Conservation (phyloP, 2,888 invertebrate genomes). For the Campopleginae sp. region DNA sequence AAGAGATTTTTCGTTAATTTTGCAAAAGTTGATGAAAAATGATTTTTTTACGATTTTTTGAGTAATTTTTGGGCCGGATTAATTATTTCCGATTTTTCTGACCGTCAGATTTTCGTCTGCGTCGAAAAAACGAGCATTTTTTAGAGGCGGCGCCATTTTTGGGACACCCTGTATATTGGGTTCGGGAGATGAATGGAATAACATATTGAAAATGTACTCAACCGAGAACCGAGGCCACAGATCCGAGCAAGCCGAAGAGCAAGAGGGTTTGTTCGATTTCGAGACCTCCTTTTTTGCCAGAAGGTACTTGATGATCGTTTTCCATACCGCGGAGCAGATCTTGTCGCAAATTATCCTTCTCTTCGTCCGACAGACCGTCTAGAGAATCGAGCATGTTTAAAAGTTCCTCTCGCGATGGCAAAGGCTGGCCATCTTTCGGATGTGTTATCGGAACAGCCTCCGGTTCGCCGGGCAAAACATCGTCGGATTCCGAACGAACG, state of each 20-base stretch:
- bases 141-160: background rate
- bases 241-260: slow-evolving; percentile 74
- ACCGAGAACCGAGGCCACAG: slow-evolving; percentile 77
- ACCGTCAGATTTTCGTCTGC: too few relatives aligned
- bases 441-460: too few relatives aligned
- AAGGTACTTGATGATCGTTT: slow-evolving; percentile 4
- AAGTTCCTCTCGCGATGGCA: slow-evolving; percentile 86
- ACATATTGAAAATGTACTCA: slow-evolving; percentile 43
- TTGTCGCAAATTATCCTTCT: slow-evolving; percentile 86
- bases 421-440: slow-evolving; percentile 51
- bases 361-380: slow-evolving; percentile 86
- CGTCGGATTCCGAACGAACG: background rate
- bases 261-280: slow-evolving; percentile 80
- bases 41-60: too few relatives aligned
- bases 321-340: slow-evolving; percentile 84
- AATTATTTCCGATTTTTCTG: too few relatives aligned
- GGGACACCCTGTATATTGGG: background rate
- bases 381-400: slow-evolving; percentile 86
- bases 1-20: too few relatives aligned
- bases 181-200: background rate
- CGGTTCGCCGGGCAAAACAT: background rate
- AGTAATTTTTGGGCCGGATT: too few relatives aligned
- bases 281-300: slow-evolving; percentile 25
- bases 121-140: too few relatives aligned
- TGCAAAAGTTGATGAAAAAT: too few relatives aligned